These are phyloP conservation scores for Myanophis thanlyinensis DNA, from an alignment of 2,113 vertebrate genomes.

Conservation along the genomic window DNA sequence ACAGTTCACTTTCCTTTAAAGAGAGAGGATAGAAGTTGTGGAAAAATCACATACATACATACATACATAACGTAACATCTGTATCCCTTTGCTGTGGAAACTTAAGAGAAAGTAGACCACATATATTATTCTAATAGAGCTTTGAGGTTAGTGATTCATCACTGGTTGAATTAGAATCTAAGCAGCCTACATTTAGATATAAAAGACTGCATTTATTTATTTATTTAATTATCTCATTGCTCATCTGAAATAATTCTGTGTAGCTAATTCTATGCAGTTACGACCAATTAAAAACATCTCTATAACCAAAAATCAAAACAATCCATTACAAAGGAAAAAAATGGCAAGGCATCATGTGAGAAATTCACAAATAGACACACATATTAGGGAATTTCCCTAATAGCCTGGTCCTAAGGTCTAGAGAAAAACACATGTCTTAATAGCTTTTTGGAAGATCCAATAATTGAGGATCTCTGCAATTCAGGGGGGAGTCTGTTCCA, in stretches of 20 bases:
- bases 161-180: neutral
- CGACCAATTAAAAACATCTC: neutral
- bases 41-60: neutral
- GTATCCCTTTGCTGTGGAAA: neutral
- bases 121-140: neutral
- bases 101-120: neutral
- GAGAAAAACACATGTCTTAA: neutral
- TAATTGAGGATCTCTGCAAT: neutral
- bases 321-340: neutral
- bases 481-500: neutral
- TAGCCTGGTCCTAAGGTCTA: neutral
- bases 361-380: neutral
- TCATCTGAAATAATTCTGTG: neutral
- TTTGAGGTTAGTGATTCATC: neutral
- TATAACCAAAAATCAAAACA: neutral
- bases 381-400: neutral
- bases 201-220: neutral
- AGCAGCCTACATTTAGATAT: neutral
- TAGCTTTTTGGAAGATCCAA: neutral
- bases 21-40: neutral
- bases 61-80: neutral
- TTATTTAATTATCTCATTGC: neutral
- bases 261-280: neutral
- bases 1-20: neutral
- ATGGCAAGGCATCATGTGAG: neutral